Evolutionary conservation across 2,113 vertebrate genomes (phyloP).

Genomic region (Larimichthys polyactis): DNA sequence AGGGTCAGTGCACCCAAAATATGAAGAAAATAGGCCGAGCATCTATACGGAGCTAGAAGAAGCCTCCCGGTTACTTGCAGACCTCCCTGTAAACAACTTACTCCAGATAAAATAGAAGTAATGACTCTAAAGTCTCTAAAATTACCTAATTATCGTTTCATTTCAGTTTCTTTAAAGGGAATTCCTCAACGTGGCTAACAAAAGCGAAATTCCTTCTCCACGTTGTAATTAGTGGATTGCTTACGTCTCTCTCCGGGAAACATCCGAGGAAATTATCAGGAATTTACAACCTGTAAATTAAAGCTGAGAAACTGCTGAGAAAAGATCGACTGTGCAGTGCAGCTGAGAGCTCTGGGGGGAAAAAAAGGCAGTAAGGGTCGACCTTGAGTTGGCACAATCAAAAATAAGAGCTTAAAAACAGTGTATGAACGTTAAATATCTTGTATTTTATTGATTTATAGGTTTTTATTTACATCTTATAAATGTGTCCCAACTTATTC

Average conservation of each 20-base stretch:
- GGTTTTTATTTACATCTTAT: no score
- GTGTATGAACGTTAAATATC: no score
- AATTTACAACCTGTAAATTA: background rate
- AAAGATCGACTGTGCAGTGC: background rate
- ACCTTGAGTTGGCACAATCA: constrained; percentile 3
- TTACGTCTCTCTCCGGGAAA: background rate
- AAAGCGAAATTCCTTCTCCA: no score
- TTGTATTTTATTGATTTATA: no score
- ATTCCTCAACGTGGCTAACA: background rate
- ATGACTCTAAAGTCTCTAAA: no score
- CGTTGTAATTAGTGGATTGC: background rate
- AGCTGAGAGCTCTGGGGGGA: background rate
- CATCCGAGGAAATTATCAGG: background rate
- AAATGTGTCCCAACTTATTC: no score
- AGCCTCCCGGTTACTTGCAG: no score
- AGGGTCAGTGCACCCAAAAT: constrained; percentile 7
- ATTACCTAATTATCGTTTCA: background rate
- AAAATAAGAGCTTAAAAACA: no score
- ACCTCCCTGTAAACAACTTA: no score
- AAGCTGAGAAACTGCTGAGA: background rate
- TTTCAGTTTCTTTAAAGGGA: background rate
- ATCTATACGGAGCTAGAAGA: no score
- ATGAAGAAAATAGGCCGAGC: background rate
- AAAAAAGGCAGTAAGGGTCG: no score
- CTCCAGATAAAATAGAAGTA: no score